Evolutionary conservation across 2,113 vertebrate species (phyloP).

Genomic region (Hippocampus mohnikei): DNA sequence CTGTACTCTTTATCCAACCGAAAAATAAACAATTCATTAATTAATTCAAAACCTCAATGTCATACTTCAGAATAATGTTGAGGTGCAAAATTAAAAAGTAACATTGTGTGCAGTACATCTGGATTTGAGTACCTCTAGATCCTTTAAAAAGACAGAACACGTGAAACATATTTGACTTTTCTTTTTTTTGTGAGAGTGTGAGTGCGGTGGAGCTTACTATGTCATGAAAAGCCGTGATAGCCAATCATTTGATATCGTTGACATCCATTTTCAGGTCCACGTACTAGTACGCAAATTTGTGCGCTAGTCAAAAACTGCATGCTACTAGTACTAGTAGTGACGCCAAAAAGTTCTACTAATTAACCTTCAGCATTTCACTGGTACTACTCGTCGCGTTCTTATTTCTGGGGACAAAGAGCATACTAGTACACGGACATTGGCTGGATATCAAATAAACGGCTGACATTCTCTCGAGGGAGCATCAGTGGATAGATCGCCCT

Average conservation of each 20-base stretch:
- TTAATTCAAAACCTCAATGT: background rate
- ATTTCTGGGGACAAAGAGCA: too few relatives aligned
- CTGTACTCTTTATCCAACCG: too few relatives aligned
- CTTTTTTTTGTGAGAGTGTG: background rate
- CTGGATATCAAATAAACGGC: background rate
- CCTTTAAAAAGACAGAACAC: background rate
- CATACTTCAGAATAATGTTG: background rate
- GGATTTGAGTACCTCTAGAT: background rate
- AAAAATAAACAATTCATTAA: too few relatives aligned
- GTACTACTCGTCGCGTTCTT: too few relatives aligned
- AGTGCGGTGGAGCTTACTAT: background rate
- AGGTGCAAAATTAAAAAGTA: background rate
- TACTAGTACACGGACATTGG: background rate
- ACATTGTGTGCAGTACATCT: background rate
- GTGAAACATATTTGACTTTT: background rate
- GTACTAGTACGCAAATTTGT: too few relatives aligned
- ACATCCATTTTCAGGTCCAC: too few relatives aligned
- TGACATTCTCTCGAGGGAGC: slow-evolving; percentile 12
- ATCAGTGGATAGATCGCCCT: background rate
- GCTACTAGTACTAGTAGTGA: too few relatives aligned
- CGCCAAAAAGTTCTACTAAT: too few relatives aligned
- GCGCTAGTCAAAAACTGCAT: too few relatives aligned
- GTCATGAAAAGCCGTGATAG: too few relatives aligned
- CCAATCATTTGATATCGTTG: too few relatives aligned
- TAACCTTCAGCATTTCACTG: too few relatives aligned